These are phyloP conservation scores for Stegodyphus mimosarum DNA, from an alignment of 1,140 invertebrate species.

Conservation along the genomic window DNA sequence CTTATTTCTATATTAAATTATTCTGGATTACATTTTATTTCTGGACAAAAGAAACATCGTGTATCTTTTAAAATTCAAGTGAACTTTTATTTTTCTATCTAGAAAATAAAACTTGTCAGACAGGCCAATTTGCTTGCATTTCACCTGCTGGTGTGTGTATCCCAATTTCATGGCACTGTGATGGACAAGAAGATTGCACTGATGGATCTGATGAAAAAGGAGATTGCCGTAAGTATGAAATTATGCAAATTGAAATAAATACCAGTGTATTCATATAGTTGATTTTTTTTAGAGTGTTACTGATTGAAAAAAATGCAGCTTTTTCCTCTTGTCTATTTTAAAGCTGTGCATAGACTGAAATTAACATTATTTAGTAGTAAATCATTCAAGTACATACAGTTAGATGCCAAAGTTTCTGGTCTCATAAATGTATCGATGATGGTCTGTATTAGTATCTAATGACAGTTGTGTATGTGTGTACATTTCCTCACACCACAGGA, in stretches of 20 bases:
- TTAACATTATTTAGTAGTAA: no score
- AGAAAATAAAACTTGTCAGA: constrained; percentile 74
- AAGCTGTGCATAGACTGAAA: no score
- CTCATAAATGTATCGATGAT: no score
- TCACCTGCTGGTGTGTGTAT: constrained; percentile 74
- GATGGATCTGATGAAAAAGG: constrained; percentile 63
- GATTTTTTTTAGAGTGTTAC: background rate
- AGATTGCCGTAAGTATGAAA: constrained; percentile 27
- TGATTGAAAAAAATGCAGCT: background rate
- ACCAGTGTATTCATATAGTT: background rate
- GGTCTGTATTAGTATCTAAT: no score
- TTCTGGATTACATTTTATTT: background rate
- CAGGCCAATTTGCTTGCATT: constrained; percentile 91
- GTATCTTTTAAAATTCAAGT: no score
- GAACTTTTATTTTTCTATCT: background rate
- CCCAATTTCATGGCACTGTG: constrained; percentile 65
- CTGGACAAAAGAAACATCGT: background rate
- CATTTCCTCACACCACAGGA: no score
- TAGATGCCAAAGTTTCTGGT: background rate
- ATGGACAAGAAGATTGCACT: constrained; percentile 63
- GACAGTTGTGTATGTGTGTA: no score
- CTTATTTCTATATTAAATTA: background rate
- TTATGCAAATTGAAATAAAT: background rate
- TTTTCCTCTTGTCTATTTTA: background rate
- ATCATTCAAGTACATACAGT: no score